Conservation (phyloP, 2,888 invertebrate species). For the Cheiracanthium punctorium region DNA sequence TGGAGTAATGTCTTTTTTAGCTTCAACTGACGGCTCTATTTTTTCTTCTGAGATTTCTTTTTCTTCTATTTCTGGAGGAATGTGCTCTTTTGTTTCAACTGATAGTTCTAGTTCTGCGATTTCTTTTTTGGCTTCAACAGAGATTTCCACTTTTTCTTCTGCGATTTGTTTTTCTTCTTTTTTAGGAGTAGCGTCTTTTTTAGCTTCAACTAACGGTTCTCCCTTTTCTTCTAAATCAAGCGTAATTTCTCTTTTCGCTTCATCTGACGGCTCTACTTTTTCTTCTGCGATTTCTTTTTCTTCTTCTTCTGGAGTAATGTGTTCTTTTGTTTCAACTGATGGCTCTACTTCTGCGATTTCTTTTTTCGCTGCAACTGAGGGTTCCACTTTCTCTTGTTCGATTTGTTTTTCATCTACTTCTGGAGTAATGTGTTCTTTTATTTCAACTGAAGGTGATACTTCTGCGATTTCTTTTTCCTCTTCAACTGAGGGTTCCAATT, state of each 20-base stretch:
- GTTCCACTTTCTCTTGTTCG: background rate
- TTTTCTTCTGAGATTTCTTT: background rate
- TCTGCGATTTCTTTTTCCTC: background rate
- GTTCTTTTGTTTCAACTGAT: too few species aligned
- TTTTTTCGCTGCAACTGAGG: background rate
- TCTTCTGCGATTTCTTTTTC: background rate
- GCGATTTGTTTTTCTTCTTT: background rate
- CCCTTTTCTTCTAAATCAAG: background rate
- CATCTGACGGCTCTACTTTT: background rate
- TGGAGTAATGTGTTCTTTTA: too few species aligned
- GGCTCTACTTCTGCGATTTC: too few species aligned
- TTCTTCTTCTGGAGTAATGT: background rate
- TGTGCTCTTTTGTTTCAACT: too few species aligned
- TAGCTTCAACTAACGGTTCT: background rate
- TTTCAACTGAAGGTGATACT: too few species aligned
- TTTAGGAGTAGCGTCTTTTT: background rate
- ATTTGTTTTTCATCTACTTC: background rate
- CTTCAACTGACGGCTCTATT: background rate
- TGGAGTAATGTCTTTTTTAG: too few species aligned
- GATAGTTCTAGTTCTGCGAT: too few species aligned
- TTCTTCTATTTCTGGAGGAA: background rate
- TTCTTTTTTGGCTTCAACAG: background rate
- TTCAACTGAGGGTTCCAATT: too few species aligned
- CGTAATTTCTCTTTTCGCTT: background rate
- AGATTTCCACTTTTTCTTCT: background rate